These are phyloP conservation scores for Rotaria macrura DNA, from an alignment of 2,888 invertebrate species.

Conservation along the genomic window DNA sequence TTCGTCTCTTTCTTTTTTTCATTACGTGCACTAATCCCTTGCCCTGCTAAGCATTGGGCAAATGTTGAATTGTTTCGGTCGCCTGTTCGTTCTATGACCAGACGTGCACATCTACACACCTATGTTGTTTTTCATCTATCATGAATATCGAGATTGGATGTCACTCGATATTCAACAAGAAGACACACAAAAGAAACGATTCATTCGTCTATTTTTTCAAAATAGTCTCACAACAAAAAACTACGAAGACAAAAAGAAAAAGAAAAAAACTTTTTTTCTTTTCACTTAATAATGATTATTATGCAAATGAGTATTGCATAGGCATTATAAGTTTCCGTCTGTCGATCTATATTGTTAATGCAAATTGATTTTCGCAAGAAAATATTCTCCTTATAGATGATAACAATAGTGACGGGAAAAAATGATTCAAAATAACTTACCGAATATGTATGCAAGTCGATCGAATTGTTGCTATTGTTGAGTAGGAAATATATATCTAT, in stretches of 20 bases:
- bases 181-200: not conserved
- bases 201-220: not conserved
- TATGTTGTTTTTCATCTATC: slow-evolving; percentile 11
- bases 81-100: slow-evolving; percentile 11
- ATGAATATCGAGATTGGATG: slow-evolving; percentile 5
- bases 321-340: not conserved
- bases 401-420: too few species aligned
- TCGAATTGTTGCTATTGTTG: not conserved
- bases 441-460: not conserved
- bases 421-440: not conserved
- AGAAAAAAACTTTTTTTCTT: too few species aligned
- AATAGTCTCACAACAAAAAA: not conserved
- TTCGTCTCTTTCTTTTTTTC: not conserved
- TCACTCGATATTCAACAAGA: not conserved
- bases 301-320: slow-evolving; percentile 8
- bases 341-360: not conserved
- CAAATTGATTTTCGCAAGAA: not conserved
- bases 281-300: not conserved
- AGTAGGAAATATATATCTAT: not conserved
- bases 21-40: slow-evolving; percentile 8
- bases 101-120: slow-evolving; percentile 8
- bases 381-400: not conserved
- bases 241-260: too few species aligned
- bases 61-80: slow-evolving; percentile 8
- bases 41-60: slow-evolving; percentile 15